These are phyloP conservation scores for Microcebus ravelobensis DNA, from an alignment of 2,113 vertebrate species.

Conservation along the genomic window DNA sequence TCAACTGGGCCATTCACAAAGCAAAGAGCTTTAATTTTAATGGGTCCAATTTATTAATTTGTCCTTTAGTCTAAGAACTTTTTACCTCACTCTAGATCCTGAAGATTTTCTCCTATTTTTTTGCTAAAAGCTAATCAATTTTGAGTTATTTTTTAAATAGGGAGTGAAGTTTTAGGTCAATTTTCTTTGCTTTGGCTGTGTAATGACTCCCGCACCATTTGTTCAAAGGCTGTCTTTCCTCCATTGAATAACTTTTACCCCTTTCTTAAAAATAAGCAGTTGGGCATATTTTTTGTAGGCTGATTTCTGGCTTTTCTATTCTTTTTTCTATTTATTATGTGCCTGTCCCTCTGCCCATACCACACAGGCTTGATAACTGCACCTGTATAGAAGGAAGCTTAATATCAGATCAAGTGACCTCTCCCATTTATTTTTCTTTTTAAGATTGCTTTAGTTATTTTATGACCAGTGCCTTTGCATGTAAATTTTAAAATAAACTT, in stretches of 20 bases:
- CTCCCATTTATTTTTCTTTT: neutral
- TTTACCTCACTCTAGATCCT: neutral
- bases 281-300: neutral
- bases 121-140: neutral
- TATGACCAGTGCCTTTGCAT: neutral
- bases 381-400: neutral
- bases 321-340: neutral
- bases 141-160: neutral
- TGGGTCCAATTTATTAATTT: neutral
- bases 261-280: neutral
- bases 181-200: neutral
- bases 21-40: neutral
- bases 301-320: neutral
- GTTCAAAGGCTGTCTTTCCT: neutral
- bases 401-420: neutral
- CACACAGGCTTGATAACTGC: neutral
- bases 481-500: neutral
- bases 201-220: neutral
- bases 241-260: neutral
- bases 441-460: neutral
- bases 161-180: neutral
- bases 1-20: neutral
- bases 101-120: neutral
- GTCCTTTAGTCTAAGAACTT: neutral
- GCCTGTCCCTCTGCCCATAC: neutral